Conservation (phyloP, 2,888 invertebrate species). For the Eupithecia vulgata region DNA sequence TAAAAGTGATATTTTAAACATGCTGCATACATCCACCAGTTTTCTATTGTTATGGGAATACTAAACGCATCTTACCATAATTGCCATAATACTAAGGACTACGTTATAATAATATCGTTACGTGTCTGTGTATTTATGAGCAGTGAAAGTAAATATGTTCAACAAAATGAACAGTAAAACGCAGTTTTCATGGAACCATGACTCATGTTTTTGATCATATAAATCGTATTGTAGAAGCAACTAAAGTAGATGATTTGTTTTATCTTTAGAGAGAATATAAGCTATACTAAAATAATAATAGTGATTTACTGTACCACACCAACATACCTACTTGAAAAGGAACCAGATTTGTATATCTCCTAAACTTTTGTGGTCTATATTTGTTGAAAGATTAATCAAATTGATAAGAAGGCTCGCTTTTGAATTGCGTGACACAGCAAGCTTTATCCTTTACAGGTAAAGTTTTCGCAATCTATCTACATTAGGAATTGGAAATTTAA, state of each 20-base stretch:
- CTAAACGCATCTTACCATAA: conserved; percentile 30
- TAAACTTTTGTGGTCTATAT: background rate
- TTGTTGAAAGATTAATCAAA: background rate
- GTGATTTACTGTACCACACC: conserved; percentile 71
- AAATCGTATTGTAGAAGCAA: conserved; percentile 51
- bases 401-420: conserved; percentile 1
- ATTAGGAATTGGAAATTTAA: background rate
- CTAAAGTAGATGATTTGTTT: conserved; percentile 72
- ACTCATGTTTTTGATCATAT: conserved; percentile 61
- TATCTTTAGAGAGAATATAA: conserved; percentile 77
- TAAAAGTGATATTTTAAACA: conserved; percentile 19
- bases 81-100: conserved; percentile 29
- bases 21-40: conserved; percentile 21
- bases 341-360: background rate
- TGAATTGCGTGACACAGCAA: conserved; percentile 6
- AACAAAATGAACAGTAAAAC: conserved; percentile 57
- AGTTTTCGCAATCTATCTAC: conserved; percentile 4
- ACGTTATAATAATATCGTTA: conserved; percentile 38
- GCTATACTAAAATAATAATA: conserved; percentile 74
- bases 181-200: conserved; percentile 72
- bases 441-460: background rate
- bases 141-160: conserved; percentile 64
- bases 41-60: conserved; percentile 35
- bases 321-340: background rate
- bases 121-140: conserved; percentile 46